phyloP scores from a whole-genome alignment of 2,888 invertebrate species.

The Nomada goodeniana region DNA sequence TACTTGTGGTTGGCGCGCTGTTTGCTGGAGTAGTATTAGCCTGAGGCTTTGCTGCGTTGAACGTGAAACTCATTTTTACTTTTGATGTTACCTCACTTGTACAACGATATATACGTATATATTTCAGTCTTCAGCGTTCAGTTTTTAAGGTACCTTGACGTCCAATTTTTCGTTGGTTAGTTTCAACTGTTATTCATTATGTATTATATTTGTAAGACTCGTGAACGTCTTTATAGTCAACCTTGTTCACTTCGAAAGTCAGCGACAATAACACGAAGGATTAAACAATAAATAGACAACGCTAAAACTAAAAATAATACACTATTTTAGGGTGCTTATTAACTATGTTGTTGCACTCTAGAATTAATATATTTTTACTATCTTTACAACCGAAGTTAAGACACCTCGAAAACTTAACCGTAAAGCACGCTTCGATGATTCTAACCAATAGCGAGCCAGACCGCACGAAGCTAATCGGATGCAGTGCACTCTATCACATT shows the following conservation, averaged over 20 bases:
- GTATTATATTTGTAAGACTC: neutral
- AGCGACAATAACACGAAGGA: neutral
- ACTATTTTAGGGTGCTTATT: neutral
- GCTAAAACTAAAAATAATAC: neutral
- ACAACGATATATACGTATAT: neutral
- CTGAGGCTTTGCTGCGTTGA: slow-evolving; percentile 37
- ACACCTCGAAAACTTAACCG: neutral
- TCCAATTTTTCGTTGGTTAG: neutral
- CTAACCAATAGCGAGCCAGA: slow-evolving; percentile 15
- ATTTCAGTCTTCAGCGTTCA: neutral
- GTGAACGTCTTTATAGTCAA: neutral
- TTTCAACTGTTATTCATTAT: slow-evolving; percentile 7
- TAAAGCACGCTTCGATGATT: neutral
- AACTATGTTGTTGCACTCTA: neutral
- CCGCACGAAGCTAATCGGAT: neutral
- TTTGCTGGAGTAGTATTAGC: slow-evolving; percentile 16
- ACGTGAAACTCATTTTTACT: slow-evolving; percentile 68
- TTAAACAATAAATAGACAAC: neutral
- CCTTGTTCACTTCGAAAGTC: neutral
- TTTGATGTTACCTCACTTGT: neutral
- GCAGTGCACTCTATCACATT: slow-evolving; percentile 9
- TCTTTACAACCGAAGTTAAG: neutral
- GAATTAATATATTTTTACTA: slow-evolving; percentile 4
- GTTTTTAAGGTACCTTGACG: neutral
- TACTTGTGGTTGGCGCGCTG: slow-evolving; percentile 38